Base-by-base conservation (phyloP, 2,888 invertebrate species). In the Dicranocentrus wangi region DNA sequence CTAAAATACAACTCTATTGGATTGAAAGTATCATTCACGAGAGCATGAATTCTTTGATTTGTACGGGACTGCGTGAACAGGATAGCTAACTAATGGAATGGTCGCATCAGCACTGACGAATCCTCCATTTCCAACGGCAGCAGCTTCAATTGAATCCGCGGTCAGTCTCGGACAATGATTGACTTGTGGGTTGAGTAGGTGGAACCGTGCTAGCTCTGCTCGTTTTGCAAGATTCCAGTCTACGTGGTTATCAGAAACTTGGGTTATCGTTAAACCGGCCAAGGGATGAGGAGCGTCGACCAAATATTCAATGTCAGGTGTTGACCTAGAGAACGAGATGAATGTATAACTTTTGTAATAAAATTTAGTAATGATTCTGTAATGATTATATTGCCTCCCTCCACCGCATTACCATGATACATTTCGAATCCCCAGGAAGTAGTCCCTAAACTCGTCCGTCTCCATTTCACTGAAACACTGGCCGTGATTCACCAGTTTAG, bases 361-460 rank as follows among this genome's bases (percentile, higher is more conserved):
- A 32, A 32, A 10, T 10, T 7, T 3, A n/a, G 27, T 1, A 47
- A 68, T 47, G 27, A n/a, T n/a, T n/a, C n/a, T n/a, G n/a, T n/a
- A n/a, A n/a, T n/a, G n/a, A n/a, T n/a, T n/a, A n/a, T n/a, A n/a
- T n/a, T n/a, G n/a, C n/a, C n/a, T n/a, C n/a, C n/a, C n/a, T n/a
- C n/a, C n/a, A n/a, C n/a, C n/a, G n/a, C n/a, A 47, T 21, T 77
- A 71, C 80, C 80, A 80, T 15, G 80, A 66, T 7, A 80, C 53
- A 25, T 80, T 80, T 15, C 60, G 28, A 19, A 80, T 55, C 13
- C 80, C 80, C 7, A 80, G 42, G 39, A 80, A 80, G 2, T 60
- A 13, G n/a, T 68, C 25, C 21, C 66, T 19, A 23, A 66, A 53
- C 13, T 80, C 80, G 10, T 58, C 68, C 17, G 80, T 72, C 10